phyloP scores from a whole-genome alignment of 1,140 invertebrate species.

The Hetaerina americana region DNA sequence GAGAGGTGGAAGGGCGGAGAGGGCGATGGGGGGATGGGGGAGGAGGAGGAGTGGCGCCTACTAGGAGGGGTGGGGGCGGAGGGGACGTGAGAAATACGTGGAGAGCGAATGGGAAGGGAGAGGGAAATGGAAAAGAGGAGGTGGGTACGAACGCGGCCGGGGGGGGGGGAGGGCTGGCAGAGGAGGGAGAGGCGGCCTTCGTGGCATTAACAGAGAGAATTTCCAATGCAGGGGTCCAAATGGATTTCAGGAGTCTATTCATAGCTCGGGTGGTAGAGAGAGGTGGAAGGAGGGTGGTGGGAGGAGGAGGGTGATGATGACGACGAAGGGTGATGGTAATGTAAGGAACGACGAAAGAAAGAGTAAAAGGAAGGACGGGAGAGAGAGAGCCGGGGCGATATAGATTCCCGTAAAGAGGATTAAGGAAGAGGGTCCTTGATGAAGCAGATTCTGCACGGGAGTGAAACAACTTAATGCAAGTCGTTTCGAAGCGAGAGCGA shows the following conservation, averaged over 20 bases:
- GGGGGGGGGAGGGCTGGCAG: background rate
- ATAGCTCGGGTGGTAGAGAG: too few relatives aligned
- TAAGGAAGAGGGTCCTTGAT: too few relatives aligned
- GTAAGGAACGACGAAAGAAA: background rate
- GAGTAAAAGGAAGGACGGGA: background rate
- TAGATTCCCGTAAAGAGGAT: too few relatives aligned
- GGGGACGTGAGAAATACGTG: too few relatives aligned
- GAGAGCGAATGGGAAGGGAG: background rate
- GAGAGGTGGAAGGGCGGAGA: too few relatives aligned
- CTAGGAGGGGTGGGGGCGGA: too few relatives aligned
- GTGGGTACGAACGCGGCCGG: background rate
- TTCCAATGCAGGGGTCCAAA: background rate
- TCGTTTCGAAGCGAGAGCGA: too few relatives aligned
- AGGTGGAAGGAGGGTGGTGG: background rate
- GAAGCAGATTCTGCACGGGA: too few relatives aligned
- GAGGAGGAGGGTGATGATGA: background rate
- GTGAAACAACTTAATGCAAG: too few relatives aligned
- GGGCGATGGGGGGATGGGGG: too few relatives aligned
- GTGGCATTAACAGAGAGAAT: background rate
- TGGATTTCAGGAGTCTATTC: background rate
- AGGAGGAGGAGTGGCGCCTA: too few relatives aligned
- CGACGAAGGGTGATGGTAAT: background rate
- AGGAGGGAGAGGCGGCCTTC: too few relatives aligned
- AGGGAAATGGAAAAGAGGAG: background rate
- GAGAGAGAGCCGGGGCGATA: background rate